Evolutionary conservation across 1,140 invertebrate species (phyloP).

Genomic region (Elymnias hypermnestra): DNA sequence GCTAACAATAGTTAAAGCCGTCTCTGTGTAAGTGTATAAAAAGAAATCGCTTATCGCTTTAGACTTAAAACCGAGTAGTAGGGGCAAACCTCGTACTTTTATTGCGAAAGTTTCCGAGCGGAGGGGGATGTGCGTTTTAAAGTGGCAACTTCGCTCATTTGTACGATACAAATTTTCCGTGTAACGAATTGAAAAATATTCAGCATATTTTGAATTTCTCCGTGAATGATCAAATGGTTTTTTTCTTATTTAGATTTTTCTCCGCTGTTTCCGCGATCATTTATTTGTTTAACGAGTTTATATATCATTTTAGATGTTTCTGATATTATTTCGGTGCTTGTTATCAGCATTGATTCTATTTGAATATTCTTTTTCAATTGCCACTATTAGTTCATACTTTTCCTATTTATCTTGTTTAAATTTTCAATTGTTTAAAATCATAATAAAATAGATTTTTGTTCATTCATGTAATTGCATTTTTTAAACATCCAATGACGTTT

Average conservation of each 20-base stretch:
- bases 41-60: conserved; percentile 1
- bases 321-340: too few relatives aligned
- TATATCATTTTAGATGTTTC: too few relatives aligned
- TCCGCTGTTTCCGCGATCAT: background rate
- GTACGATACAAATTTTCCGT: conserved; percentile 30
- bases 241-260: conserved; percentile 2
- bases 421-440: too few relatives aligned
- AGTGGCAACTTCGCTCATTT: conserved; percentile 34
- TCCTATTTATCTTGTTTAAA: too few relatives aligned
- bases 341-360: too few relatives aligned
- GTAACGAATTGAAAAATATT: conserved; percentile 34
- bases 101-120: conserved; percentile 36
- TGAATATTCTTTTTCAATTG: too few relatives aligned
- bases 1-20: too few relatives aligned
- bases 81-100: conserved; percentile 22
- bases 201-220: background rate
- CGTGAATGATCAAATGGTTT: background rate
- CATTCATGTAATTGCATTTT: too few relatives aligned
- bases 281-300: background rate
- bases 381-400: too few relatives aligned
- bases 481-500: too few relatives aligned
- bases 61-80: conserved; percentile 3
- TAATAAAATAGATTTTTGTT: too few relatives aligned
- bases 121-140: conserved; percentile 18
- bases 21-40: too few relatives aligned